Conservation (phyloP, 2,113 vertebrate genomes). For the Calypte anna region DNA sequence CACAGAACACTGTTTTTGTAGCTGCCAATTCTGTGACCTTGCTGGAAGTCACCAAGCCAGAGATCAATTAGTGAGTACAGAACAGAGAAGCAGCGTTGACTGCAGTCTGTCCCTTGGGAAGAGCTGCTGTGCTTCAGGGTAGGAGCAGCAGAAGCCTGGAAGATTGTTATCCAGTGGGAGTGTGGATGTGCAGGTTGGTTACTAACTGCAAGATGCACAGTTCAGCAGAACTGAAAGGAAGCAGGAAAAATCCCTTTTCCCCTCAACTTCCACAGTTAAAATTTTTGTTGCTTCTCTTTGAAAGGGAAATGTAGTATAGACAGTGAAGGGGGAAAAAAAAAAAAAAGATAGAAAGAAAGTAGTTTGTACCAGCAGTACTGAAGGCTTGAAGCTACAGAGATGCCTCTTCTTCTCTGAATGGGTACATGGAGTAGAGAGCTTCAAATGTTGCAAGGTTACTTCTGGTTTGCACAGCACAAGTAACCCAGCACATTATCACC, state of each 20-base stretch:
- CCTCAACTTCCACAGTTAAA: neutral
- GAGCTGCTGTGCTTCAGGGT: neutral
- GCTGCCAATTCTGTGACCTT: constrained; percentile 56
- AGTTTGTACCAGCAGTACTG: too few relatives aligned
- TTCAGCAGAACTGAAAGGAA: neutral
- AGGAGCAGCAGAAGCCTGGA: neutral
- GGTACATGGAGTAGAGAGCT: too few relatives aligned
- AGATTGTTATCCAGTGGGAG: constrained; percentile 14
- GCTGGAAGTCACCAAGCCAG: constrained; percentile 63
- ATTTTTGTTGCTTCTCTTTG: neutral
- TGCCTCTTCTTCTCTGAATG: too few relatives aligned
- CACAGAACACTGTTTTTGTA: neutral
- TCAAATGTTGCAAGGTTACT: too few relatives aligned
- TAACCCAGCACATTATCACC: too few relatives aligned
- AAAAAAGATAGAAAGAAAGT: too few relatives aligned
- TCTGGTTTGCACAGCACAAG: too few relatives aligned
- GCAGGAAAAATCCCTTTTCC: neutral
- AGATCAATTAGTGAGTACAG: constrained; percentile 60
- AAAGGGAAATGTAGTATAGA: too few relatives aligned
- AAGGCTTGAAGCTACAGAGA: too few relatives aligned
- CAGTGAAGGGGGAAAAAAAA: too few relatives aligned
- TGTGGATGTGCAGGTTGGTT: neutral
- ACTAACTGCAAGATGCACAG: constrained; percentile 20
- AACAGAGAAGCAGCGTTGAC: constrained; percentile 10
- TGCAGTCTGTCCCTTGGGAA: neutral